These are phyloP conservation scores for Neoaliturus tenellus DNA, from an alignment of 2,888 invertebrate species.

Conservation along the genomic window DNA sequence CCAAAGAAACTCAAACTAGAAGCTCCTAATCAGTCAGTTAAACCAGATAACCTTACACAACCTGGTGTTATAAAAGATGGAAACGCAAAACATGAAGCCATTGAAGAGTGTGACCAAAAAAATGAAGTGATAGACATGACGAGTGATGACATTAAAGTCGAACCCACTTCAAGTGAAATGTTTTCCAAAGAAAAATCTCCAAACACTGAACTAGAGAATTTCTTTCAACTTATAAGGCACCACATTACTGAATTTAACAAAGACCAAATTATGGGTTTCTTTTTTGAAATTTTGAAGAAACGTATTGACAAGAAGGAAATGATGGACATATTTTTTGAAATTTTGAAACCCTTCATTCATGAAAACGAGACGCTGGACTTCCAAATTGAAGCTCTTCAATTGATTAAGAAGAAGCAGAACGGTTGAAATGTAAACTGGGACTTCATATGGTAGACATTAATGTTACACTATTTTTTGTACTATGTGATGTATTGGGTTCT, in stretches of 20 bases:
- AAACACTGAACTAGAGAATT: not conserved
- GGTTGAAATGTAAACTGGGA: too few relatives aligned
- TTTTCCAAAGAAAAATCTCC: not conserved
- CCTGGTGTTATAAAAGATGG: not conserved
- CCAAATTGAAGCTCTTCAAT: not conserved
- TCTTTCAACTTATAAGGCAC: not conserved
- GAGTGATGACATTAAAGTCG: not conserved
- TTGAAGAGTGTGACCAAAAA: too few relatives aligned
- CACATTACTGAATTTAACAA: not conserved
- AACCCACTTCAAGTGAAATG: not conserved
- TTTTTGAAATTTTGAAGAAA: not conserved
- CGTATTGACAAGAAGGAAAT: not conserved
- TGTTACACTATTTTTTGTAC: too few relatives aligned
- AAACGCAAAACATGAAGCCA: not conserved
- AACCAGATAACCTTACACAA: not conserved
- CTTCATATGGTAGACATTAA: too few relatives aligned
- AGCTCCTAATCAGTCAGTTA: not conserved
- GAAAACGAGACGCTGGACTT: not conserved
- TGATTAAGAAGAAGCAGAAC: not conserved
- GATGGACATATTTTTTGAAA: not conserved
- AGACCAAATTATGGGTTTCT: not conserved
- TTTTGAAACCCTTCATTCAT: not conserved
- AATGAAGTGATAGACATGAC: too few relatives aligned
- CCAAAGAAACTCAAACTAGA: not conserved
- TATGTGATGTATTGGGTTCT: too few relatives aligned